These are phyloP conservation scores for Rhopalosiphum maidis DNA, from an alignment of 1,140 invertebrate genomes.

Conservation along the genomic window DNA sequence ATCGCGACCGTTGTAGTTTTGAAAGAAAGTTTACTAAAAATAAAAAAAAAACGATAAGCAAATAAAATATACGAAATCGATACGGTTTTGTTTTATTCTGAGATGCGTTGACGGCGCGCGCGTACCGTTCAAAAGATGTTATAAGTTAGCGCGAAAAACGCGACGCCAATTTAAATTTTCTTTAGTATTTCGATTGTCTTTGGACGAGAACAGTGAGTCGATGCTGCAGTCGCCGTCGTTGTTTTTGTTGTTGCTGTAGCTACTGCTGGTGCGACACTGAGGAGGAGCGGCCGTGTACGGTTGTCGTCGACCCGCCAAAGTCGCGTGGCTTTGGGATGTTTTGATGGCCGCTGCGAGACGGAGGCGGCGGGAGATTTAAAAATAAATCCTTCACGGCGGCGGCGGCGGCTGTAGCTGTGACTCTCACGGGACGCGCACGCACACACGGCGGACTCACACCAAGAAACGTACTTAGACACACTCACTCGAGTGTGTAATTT, in stretches of 20 bases:
- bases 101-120: too few relatives aligned
- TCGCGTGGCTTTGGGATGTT: slow-evolving; percentile 30
- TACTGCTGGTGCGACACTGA: slow-evolving; percentile 11
- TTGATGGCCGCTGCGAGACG: not conserved
- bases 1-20: too few relatives aligned
- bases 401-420: not conserved
- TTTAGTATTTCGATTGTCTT: not conserved
- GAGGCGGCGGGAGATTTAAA: slow-evolving; percentile 40
- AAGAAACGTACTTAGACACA: not conserved
- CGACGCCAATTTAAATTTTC: not conserved
- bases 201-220: not conserved
- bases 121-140: too few relatives aligned
- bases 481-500: not conserved
- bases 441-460: not conserved
- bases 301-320: slow-evolving; percentile 20
- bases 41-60: too few relatives aligned
- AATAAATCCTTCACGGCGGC: slow-evolving; percentile 39
- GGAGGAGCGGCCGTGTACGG: not conserved
- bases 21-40: too few relatives aligned
- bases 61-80: too few relatives aligned
- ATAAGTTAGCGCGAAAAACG: not conserved
- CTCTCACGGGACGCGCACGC: not conserved
- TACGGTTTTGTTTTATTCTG: too few relatives aligned
- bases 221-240: not conserved
- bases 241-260: not conserved